Conservation (phyloP, 2,888 invertebrate species). For the Luperina testacea region DNA sequence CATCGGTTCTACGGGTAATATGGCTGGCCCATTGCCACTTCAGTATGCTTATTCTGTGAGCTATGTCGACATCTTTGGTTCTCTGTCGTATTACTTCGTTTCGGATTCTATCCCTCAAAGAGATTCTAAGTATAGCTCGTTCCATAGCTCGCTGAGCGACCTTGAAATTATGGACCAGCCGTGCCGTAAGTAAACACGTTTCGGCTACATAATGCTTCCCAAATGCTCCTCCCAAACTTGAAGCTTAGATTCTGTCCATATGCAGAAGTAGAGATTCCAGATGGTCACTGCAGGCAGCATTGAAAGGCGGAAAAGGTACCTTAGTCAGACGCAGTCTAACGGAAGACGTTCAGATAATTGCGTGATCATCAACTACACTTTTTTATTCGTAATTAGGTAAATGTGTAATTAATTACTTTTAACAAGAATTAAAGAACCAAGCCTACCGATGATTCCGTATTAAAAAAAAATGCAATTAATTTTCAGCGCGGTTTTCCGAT, state of each 20-base stretch:
- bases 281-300: neutral
- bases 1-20: neutral
- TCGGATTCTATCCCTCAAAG: neutral
- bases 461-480: slow-evolving; percentile 16
- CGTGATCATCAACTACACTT: slow-evolving; percentile 1
- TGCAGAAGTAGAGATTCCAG: neutral
- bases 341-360: neutral
- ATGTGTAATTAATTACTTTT: slow-evolving; percentile 30
- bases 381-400: slow-evolving; percentile 26
- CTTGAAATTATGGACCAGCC: neutral
- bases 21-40: neutral
- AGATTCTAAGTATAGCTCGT: neutral
- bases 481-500: neutral
- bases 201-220: neutral
- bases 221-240: neutral
- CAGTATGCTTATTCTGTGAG: neutral
- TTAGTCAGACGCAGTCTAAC: neutral
- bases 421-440: neutral
- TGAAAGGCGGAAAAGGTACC: neutral
- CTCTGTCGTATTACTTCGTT: neutral
- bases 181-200: neutral
- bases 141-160: neutral
- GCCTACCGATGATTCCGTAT: neutral
- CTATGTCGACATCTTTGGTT: neutral
- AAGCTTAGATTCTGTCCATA: neutral